Percentiles rank a stretch among this genome's conserved stretches.
phyloP scores from a whole-genome alignment of 2,113 vertebrate genomes.

The Oostethus manadensis region DNA sequence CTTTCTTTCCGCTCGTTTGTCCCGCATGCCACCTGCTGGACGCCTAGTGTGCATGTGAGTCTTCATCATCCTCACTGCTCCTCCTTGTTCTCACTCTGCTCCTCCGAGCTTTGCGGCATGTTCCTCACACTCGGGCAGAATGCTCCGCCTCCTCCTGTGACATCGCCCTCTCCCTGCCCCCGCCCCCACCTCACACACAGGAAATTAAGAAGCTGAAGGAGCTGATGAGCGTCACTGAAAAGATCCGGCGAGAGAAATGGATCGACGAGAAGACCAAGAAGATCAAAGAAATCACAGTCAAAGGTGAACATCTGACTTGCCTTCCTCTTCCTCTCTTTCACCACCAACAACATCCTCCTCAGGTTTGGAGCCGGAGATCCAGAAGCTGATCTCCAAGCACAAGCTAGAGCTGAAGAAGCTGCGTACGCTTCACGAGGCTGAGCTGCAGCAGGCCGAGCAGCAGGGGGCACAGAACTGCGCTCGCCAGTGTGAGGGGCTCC shows the following conservation, averaged over 20 bases:
- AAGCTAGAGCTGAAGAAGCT: conserved; percentile 86
- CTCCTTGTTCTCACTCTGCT: conserved; percentile 1
- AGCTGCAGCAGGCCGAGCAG: conserved; percentile 82
- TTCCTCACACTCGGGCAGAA: neutral
- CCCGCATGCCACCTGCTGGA: conserved; percentile 21
- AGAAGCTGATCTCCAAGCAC: conserved; percentile 88
- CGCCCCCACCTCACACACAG: conserved; percentile 47
- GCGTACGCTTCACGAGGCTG: conserved; percentile 81
- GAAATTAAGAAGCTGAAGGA: conserved; percentile 94
- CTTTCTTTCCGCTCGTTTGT: conserved; percentile 18
- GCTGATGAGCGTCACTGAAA: conserved; percentile 85
- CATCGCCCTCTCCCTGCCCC: conserved; percentile 7
- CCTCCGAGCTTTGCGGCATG: neutral
- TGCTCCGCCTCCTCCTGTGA: neutral
- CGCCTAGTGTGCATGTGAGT: conserved; percentile 55
- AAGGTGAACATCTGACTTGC: conserved; percentile 70
- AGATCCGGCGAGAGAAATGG: conserved; percentile 89
- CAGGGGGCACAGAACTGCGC: conserved; percentile 76
- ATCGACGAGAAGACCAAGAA: conserved; percentile 93
- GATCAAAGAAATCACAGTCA: conserved; percentile 94
- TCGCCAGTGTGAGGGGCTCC: conserved; percentile 79
- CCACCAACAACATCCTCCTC: neutral
- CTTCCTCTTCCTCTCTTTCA: neutral
- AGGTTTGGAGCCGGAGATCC: conserved; percentile 96
- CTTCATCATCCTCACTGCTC: neutral